These are phyloP conservation scores for Lithobates sylvaticus DNA, from an alignment of 2,797 vertebrate species.

Conservation along the genomic window DNA sequence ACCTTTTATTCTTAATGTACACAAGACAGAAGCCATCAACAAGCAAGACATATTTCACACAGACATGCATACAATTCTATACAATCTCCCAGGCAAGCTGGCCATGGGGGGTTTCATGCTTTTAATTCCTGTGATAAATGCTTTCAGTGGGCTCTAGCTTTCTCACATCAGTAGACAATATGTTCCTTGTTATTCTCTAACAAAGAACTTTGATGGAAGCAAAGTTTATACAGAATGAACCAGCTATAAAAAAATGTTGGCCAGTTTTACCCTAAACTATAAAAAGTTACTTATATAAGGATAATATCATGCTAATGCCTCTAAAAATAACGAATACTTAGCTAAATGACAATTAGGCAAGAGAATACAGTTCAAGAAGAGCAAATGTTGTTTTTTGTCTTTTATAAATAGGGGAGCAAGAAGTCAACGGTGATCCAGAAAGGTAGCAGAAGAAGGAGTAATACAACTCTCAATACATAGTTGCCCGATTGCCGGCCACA, in stretches of 20 bases:
- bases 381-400: too few species aligned
- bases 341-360: too few species aligned
- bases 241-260: not conserved
- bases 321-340: too few species aligned
- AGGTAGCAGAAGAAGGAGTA: too few species aligned
- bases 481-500: too few species aligned
- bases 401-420: too few species aligned
- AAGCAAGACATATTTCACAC: not conserved
- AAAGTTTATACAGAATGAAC: not conserved
- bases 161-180: conserved; percentile 2
- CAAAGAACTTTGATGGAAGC: not conserved
- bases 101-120: not conserved
- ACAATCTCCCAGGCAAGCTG: not conserved
- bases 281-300: too few species aligned
- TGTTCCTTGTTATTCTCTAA: not conserved
- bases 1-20: not conserved
- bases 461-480: too few species aligned
- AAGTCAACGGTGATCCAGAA: too few species aligned
- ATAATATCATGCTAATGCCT: too few species aligned
- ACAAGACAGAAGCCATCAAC: not conserved
- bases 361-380: too few species aligned
- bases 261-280: too few species aligned
- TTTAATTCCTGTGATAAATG: not conserved
- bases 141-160: not conserved
- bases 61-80: not conserved